phyloP scores from a whole-genome alignment of 2,113 vertebrate genomes.

The Engystomops pustulosus region DNA sequence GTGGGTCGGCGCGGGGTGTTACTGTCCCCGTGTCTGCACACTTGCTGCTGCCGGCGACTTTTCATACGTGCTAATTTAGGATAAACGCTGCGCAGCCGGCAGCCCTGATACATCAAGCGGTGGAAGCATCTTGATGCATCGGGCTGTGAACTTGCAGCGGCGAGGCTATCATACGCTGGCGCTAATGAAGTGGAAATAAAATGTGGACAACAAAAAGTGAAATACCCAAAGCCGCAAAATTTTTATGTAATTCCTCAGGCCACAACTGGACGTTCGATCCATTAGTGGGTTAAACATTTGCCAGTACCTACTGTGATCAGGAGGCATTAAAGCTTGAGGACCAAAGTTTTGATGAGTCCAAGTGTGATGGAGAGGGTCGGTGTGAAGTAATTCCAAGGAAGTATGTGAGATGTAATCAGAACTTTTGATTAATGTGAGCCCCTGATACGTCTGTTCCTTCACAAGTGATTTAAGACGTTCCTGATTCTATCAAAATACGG shows the following conservation, averaged over 20 bases:
- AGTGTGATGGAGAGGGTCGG: neutral
- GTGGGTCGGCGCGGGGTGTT: no score
- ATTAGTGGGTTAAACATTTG: neutral
- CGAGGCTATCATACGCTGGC: no score
- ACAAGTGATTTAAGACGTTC: neutral
- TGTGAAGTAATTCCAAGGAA: neutral
- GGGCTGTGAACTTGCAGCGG: no score
- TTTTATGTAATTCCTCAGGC: neutral
- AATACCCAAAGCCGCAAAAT: neutral
- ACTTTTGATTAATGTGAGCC: slow-evolving; percentile 10
- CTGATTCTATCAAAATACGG: neutral
- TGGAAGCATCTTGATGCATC: no score
- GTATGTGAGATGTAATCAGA: slow-evolving; percentile 14
- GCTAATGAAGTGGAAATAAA: no score
- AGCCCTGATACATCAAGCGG: no score
- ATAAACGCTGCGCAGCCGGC: no score
- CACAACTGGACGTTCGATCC: neutral
- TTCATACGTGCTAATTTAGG: no score
- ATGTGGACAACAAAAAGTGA: neutral
- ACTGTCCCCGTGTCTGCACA: no score
- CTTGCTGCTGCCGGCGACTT: no score
- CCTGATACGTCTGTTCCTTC: neutral
- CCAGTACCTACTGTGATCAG: neutral
- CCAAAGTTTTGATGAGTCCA: neutral
- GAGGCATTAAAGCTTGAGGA: neutral